Conservation (phyloP, 2,113 vertebrate genomes). For the Perca flavescens region DNA sequence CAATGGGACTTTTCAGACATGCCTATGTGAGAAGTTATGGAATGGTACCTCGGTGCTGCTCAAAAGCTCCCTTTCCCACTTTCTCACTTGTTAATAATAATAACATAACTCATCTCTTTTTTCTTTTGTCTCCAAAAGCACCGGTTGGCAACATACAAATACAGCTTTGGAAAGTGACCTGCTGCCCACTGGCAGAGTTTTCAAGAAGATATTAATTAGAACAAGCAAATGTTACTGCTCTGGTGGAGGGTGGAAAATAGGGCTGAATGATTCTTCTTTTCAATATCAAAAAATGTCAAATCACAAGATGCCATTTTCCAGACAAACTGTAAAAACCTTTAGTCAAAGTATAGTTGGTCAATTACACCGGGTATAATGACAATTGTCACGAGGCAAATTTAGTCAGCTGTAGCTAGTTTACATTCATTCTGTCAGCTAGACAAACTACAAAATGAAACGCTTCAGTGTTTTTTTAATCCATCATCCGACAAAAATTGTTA, state of each 20-base stretch:
- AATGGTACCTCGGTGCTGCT: conserved; percentile 57
- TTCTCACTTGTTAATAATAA: conserved; percentile 65
- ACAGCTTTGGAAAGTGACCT: conserved; percentile 17
- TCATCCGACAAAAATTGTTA: too few species aligned
- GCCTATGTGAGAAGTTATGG: conserved; percentile 74
- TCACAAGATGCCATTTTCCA: not conserved
- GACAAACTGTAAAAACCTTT: not conserved
- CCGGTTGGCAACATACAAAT: conserved; percentile 7
- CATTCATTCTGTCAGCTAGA: not conserved
- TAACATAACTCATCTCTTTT: conserved; percentile 52
- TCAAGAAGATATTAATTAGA: not conserved
- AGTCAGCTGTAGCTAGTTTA: not conserved
- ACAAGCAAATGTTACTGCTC: not conserved
- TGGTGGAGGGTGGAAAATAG: not conserved
- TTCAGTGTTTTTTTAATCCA: not conserved
- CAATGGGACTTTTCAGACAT: conserved; percentile 76
- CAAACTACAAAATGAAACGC: not conserved
- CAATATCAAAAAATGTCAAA: not conserved
- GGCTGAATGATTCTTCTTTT: not conserved
- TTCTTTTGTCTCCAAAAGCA: conserved; percentile 29
- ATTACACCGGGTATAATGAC: not conserved
- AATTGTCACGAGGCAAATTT: not conserved
- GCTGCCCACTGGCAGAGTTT: not conserved
- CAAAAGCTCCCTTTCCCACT: conserved; percentile 52
- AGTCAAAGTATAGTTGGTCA: not conserved